A percentile compares a stretch with the other conserved stretches of the same genome.
Evolutionary conservation across 2,888 invertebrate species (phyloP).

Genomic region (Pantelozetes paolii): DNA sequence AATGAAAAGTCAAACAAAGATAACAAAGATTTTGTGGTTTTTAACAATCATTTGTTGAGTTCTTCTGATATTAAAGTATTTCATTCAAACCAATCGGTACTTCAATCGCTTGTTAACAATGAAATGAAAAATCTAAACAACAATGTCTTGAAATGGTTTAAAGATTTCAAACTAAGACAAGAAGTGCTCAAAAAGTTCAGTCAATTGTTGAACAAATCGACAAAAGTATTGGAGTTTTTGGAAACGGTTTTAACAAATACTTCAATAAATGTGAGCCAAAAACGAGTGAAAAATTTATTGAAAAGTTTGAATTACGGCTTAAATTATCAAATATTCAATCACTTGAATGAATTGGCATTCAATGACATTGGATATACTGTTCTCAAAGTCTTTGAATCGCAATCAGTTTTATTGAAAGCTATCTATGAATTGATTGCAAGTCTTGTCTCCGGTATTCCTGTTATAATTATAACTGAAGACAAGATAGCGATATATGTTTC

Average conservation of each 20-base stretch:
- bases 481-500: background rate
- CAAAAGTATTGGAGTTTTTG: background rate
- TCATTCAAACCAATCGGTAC: background rate
- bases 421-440: background rate
- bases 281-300: background rate
- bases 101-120: conserved; percentile 2
- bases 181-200: background rate
- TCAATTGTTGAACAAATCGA: background rate
- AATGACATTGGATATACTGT: background rate
- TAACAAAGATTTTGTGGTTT: background rate
- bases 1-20: background rate
- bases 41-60: background rate
- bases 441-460: conserved; percentile 18
- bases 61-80: background rate
- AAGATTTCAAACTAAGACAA: background rate
- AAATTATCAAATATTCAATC: background rate
- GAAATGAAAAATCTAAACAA: background rate
- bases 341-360: background rate
- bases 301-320: background rate
- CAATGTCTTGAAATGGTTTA: conserved; percentile 27
- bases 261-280: conserved; percentile 15
- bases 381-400: background rate
- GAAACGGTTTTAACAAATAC: background rate
- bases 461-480: background rate
- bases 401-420: background rate